Base-by-base conservation (phyloP, 2,113 vertebrate species). In the Paramormyrops kingsleyae region DNA sequence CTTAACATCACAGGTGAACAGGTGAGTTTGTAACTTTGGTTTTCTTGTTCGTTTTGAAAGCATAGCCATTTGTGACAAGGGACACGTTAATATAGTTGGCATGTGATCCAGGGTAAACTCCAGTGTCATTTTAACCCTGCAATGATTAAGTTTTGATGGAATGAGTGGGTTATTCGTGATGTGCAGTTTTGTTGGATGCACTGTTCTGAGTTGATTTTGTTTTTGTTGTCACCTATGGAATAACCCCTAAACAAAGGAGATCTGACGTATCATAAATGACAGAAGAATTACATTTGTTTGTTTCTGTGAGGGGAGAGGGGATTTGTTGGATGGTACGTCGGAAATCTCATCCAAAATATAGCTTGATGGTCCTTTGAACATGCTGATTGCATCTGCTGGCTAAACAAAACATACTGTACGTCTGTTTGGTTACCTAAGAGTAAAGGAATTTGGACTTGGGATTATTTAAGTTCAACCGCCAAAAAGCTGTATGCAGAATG, bases 1-100 rank as follows among this genome's bases (percentile, higher is more conserved):
- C 96, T 97, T 90, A 97, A 96, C 91, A 97, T 96, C 94, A 97
- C 96, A 46, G 98, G 98, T 50, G 97, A 98, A 92, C 98, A 99
- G 97, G 98, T 98, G 89, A 95, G 96, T 93, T 74, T 80, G 46
- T 46, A 52, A 27, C 6, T 17, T 88, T 31, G 21, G 19, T 77
- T 88, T 50, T 47, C 24, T n/a, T 12, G 2, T 27, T 53, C 50
- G 15, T 49, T 87, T 56, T 88, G 24, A 88, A 47, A 49, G 21
- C 49, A 59, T 88, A 21, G 3, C 39, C 17, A 42, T 17, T 12
- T 80, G 31, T 77, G 31, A 19, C 13, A 15, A 35, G 70, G 4
- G 35, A 39, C 31, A 80, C 6, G 1, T 77, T 39, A 19, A 4
- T n/a, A 31, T 15, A 70, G 9, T 10, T 66, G 62, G 62, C 24